Evolutionary conservation across 2,888 invertebrate species (phyloP), one percentile per base, ranked within the genome.

Genomic region (Rosalia funebris): DNA sequence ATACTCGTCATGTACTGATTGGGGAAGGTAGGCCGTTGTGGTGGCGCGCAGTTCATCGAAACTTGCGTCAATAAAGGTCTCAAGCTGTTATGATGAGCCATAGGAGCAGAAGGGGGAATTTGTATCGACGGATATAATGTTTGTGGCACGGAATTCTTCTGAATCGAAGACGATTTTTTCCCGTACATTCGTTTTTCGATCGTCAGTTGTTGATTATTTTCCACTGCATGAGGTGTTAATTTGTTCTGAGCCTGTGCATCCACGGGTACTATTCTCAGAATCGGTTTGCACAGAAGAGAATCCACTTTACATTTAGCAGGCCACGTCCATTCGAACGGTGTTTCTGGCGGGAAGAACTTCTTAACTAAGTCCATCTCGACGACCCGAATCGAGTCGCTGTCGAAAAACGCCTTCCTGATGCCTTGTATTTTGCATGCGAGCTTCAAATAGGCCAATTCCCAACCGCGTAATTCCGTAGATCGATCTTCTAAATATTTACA

Each of bases 401-500:
- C 53, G 42, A 39, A 63, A 9, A 57, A 31, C 2, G 34, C 11
- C 14, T 57, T 47, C 19, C 55, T 53, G 14, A 65, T 65, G 0
- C 57, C 57, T 25, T 65, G 65, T 7, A 65, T 32, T 15, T 62
- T 65, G 20, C 65, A 65, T 9, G 34, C 41, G 15, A 65, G 41
- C 31, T 57, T 59, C 39, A 65, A 32, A 20, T 65, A 65, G 2
- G 52, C 32, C 20, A 60, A 37, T 2, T 63, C 44, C 65, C 66
- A 65, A n/a, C 59, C 59, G 9, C 12, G 45, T 17, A 66, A 11
- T 5, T 57, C 14, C 3, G 47, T 16, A 14, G 59, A 16, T 2
- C 44, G 31, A 3, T 54, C 46, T 10, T 65, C 61, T 25, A 63
- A 16, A 32, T 65, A 61, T 16, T 60, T 44, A 19, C 34, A 36